Percentiles rank a stretch among this genome's conserved stretches.
Evolutionary conservation across 2,113 vertebrate species (phyloP).

Genomic region (Camelus bactrianus): DNA sequence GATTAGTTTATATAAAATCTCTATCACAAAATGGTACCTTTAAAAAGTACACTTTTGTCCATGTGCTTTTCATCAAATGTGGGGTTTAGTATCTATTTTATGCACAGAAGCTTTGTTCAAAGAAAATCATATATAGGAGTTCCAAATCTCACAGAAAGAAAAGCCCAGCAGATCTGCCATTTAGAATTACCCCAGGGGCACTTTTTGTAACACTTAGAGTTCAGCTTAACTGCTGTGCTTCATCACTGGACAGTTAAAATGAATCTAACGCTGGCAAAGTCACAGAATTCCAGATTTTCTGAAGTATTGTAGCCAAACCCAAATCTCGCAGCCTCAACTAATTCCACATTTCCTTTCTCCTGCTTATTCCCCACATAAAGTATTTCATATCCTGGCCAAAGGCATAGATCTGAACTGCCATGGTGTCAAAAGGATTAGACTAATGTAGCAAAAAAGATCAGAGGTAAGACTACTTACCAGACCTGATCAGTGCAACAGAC

Average conservation of each 20-base stretch:
- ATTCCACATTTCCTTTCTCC: not conserved
- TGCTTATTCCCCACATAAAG: not conserved
- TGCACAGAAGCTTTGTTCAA: slow-evolving; percentile 42
- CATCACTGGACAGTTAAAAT: slow-evolving; percentile 56
- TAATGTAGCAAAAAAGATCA: not conserved
- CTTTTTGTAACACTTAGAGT: not conserved
- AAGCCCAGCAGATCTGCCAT: not conserved
- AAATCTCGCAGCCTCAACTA: slow-evolving; percentile 3
- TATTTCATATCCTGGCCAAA: not conserved
- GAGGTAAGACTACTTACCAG: not conserved
- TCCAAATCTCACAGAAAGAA: slow-evolving; percentile 45
- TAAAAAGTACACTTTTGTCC: not conserved
- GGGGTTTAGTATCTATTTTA: slow-evolving; percentile 14
- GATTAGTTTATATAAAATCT: not conserved
- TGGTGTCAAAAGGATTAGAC: not conserved
- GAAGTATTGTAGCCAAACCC: slow-evolving; percentile 2
- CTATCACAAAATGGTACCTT: not conserved
- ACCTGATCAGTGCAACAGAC: not conserved
- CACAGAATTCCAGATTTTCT: slow-evolving; percentile 31
- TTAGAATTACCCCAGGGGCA: slow-evolving; percentile 20
- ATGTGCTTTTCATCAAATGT: slow-evolving; percentile 19
- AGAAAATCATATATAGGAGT: slow-evolving; percentile 25
- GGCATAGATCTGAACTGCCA: not conserved
- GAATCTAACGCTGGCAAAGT: slow-evolving; percentile 52
- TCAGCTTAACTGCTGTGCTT: slow-evolving; percentile 39